These are phyloP conservation scores for Ptilodon capucinus DNA, from an alignment of 2,888 invertebrate species.

Conservation along the genomic window DNA sequence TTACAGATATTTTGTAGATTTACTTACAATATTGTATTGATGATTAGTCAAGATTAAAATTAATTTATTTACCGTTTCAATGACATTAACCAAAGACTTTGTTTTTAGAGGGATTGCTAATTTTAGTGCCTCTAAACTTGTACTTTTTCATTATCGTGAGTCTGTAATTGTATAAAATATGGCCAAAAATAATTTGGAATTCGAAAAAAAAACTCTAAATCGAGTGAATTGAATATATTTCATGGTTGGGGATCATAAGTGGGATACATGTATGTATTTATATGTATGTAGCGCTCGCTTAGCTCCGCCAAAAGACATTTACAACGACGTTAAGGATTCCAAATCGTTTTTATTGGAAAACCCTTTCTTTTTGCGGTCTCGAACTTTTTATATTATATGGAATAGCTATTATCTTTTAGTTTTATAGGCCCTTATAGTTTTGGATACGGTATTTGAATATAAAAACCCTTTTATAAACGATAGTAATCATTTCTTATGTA, in stretches of 20 bases:
- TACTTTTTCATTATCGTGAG: too few relatives aligned
- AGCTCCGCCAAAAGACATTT: slow-evolving; percentile 26
- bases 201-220: too few relatives aligned
- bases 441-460: slow-evolving; percentile 2
- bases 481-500: background rate
- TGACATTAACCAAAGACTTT: too few relatives aligned
- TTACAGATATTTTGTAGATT: too few relatives aligned
- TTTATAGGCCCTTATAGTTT: slow-evolving; percentile 3
- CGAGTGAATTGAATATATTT: background rate
- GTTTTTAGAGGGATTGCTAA: too few relatives aligned
- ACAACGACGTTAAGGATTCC: slow-evolving; percentile 29
- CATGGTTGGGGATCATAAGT: background rate
- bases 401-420: slow-evolving; percentile 17
- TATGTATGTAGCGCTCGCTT: background rate
- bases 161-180: too few relatives aligned
- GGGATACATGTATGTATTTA: background rate
- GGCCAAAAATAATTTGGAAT: too few relatives aligned
- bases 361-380: slow-evolving; percentile 23
- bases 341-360: slow-evolving; percentile 35
- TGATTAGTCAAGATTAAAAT: too few relatives aligned
- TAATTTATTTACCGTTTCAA: too few relatives aligned
- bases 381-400: slow-evolving; percentile 28
- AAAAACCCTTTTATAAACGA: background rate
- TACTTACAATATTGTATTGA: too few relatives aligned
- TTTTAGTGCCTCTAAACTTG: too few relatives aligned